These are phyloP conservation scores for Trichogramma dendrolimi DNA, from an alignment of 2,888 invertebrate species.

Conservation along the genomic window DNA sequence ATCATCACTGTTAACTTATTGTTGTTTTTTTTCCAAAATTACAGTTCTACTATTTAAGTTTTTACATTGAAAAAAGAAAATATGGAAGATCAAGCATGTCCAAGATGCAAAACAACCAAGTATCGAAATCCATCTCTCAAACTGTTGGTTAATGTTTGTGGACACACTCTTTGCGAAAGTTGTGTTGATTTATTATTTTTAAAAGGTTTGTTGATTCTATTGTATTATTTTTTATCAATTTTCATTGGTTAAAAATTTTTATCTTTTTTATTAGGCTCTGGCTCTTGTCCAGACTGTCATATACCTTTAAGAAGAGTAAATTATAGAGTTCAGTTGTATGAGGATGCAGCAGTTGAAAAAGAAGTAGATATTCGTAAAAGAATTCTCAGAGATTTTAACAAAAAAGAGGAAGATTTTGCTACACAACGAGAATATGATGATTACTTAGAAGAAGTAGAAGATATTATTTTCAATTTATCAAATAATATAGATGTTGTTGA, in stretches of 20 bases:
- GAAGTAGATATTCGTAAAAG: constrained; percentile 92
- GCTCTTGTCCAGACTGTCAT: constrained; percentile 90
- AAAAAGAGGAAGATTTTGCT: constrained; percentile 89
- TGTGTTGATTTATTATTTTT: constrained; percentile 94
- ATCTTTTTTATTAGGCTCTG: constrained; percentile 65
- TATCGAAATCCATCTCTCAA: constrained; percentile 94
- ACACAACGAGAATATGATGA: constrained; percentile 84
- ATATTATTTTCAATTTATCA: constrained; percentile 82
- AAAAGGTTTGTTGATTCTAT: constrained; percentile 65
- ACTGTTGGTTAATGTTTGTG: constrained; percentile 97
- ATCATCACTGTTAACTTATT: too few species aligned
- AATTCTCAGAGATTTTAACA: constrained; percentile 86
- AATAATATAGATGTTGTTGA: constrained; percentile 85
- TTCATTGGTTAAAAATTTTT: constrained; percentile 19
- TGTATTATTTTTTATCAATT: constrained; percentile 11
- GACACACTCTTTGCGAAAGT: constrained; percentile 95
- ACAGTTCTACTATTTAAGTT: too few species aligned
- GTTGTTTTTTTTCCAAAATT: too few species aligned
- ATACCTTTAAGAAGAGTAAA: constrained; percentile 82
- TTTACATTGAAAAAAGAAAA: constrained; percentile 2
- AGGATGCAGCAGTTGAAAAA: constrained; percentile 94
- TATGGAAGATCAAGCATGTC: constrained; percentile 74
- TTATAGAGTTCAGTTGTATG: constrained; percentile 92
- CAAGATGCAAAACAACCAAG: constrained; percentile 94
- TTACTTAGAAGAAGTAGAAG: constrained; percentile 93